A percentile compares a stretch with the other conserved stretches of the same genome.
These are phyloP conservation scores for Aleiodes testaceus DNA, from an alignment of 2,888 invertebrate species.

Conservation along the genomic window DNA sequence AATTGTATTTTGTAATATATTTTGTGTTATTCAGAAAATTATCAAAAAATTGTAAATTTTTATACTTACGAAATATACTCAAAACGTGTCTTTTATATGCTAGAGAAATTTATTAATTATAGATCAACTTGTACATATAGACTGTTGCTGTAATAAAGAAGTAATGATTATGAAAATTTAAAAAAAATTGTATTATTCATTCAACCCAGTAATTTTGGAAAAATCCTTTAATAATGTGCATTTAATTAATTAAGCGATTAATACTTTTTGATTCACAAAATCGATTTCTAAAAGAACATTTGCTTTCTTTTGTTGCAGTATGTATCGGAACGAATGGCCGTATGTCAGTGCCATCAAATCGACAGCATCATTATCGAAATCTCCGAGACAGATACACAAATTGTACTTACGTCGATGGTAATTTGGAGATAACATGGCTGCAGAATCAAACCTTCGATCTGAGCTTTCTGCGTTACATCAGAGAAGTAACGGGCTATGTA, in stretches of 20 bases:
- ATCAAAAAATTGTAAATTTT: constrained; percentile 28
- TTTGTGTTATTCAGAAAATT: neutral
- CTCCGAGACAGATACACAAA: constrained; percentile 95
- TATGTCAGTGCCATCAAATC: constrained; percentile 93
- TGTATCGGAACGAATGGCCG: constrained; percentile 96
- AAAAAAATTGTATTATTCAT: neutral
- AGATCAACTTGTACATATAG: constrained; percentile 32
- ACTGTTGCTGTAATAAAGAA: constrained; percentile 43
- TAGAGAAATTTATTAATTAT: constrained; percentile 10
- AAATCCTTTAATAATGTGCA: too few species aligned
- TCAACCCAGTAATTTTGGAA: too few species aligned
- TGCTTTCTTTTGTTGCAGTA: constrained; percentile 80
- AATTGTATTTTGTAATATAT: constrained; percentile 23
- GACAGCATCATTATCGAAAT: constrained; percentile 94
- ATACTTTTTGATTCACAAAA: neutral
- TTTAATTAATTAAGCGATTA: neutral
- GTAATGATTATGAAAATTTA: neutral
- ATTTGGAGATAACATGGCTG: constrained; percentile 97
- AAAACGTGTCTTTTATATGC: constrained; percentile 27
- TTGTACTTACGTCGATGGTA: constrained; percentile 98
- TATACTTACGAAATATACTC: constrained; percentile 20
- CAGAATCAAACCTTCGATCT: constrained; percentile 89
- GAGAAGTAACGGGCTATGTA: constrained; percentile 97
- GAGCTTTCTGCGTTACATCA: constrained; percentile 92
- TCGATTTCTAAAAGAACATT: neutral